Conservation (phyloP, 2,888 invertebrate genomes). For the Drosophila picticornis region DNA sequence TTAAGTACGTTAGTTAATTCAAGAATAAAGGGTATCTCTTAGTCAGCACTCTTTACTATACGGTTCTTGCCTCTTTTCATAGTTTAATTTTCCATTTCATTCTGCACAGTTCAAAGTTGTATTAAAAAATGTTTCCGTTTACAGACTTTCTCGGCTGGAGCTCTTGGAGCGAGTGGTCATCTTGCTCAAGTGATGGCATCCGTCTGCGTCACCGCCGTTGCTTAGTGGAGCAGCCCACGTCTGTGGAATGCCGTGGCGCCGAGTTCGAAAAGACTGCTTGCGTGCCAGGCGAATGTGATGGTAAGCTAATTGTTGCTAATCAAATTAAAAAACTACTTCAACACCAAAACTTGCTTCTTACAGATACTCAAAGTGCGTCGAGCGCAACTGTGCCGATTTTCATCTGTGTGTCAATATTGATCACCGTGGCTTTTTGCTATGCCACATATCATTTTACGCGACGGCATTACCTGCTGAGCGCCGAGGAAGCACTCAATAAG, state of each 20-base stretch:
- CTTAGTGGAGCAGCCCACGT: slow-evolving; percentile 86
- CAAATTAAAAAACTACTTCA: background rate
- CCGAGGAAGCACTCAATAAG: slow-evolving; percentile 81
- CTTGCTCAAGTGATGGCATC: slow-evolving; percentile 88
- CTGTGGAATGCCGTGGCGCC: slow-evolving; percentile 89
- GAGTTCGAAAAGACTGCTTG: slow-evolving; percentile 90
- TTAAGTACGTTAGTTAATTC: background rate
- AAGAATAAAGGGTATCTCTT: background rate
- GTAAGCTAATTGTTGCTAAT: slow-evolving; percentile 49
- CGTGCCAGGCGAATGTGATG: slow-evolving; percentile 82
- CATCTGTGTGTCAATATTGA: slow-evolving; percentile 81
- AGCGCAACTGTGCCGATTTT: slow-evolving; percentile 64
- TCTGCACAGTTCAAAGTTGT: background rate
- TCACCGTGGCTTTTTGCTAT: slow-evolving; percentile 83
- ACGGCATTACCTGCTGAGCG: slow-evolving; percentile 83
- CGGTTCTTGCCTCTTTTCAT: background rate
- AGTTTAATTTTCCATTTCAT: background rate
- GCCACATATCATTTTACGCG: slow-evolving; percentile 85
- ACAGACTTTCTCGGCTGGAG: slow-evolving; percentile 90
- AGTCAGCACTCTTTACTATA: background rate
- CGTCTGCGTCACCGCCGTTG: slow-evolving; percentile 90
- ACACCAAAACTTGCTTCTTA: background rate
- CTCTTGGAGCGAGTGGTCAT: slow-evolving; percentile 90
- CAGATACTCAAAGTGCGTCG: slow-evolving; percentile 77
- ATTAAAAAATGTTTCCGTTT: slow-evolving; percentile 56